A percentile compares a stretch with the other conserved stretches of the same genome.
phyloP scores from a whole-genome alignment of 2,888 invertebrate species.

The Diaprepes abbreviatus region DNA sequence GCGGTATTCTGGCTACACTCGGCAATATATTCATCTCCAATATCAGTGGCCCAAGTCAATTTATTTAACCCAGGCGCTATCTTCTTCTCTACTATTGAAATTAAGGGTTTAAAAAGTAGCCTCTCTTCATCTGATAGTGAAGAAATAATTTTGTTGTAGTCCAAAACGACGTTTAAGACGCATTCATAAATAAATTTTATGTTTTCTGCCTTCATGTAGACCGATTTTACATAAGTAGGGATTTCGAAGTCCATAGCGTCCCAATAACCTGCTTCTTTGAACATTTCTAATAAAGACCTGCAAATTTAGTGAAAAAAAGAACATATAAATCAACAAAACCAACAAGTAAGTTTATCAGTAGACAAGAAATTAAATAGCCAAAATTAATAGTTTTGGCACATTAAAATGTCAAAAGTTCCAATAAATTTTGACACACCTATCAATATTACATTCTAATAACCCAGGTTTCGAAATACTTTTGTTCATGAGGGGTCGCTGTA shows the following conservation, averaged over 20 bases:
- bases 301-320: no score
- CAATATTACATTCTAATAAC: slow-evolving; percentile 84
- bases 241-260: slow-evolving; percentile 78
- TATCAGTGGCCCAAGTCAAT: slow-evolving; percentile 81
- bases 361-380: no score
- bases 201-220: slow-evolving; percentile 74
- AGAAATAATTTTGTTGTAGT: slow-evolving; percentile 83
- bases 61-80: slow-evolving; percentile 80
- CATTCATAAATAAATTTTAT: slow-evolving; percentile 78
- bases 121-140: slow-evolving; percentile 84
- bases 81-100: slow-evolving; percentile 74
- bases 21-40: slow-evolving; percentile 79
- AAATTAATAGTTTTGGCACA: no score
- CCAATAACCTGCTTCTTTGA: slow-evolving; percentile 83
- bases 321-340: no score
- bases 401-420: no score
- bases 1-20: slow-evolving; percentile 78
- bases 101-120: slow-evolving; percentile 82
- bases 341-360: no score
- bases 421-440: slow-evolving; percentile 75
- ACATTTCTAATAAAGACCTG: slow-evolving; percentile 77
- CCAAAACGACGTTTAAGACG: slow-evolving; percentile 78
- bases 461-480: slow-evolving; percentile 76
- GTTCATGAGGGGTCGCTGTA: slow-evolving; percentile 82
- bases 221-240: slow-evolving; percentile 76